These are phyloP conservation scores for Amphiprion clarkii DNA, from an alignment of 2,797 vertebrate genomes.

Conservation along the genomic window DNA sequence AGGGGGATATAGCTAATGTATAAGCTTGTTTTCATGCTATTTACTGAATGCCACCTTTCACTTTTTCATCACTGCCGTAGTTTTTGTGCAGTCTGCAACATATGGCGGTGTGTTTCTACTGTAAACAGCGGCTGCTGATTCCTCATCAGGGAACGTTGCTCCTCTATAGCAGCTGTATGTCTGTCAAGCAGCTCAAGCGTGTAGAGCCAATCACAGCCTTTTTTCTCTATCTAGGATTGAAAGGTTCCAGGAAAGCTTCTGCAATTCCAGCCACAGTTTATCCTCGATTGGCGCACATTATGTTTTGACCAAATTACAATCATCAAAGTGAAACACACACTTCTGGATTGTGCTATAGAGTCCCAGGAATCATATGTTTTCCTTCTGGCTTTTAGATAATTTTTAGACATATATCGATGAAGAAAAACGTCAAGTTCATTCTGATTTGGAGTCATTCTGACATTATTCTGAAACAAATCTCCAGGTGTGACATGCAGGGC, in stretches of 20 bases:
- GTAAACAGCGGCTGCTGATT: slow-evolving; percentile 55
- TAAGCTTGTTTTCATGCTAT: slow-evolving; percentile 29
- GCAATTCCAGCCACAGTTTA: slow-evolving; percentile 18
- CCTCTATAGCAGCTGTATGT: slow-evolving; percentile 46
- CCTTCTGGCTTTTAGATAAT: slow-evolving; percentile 5
- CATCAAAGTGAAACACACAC: slow-evolving; percentile 19
- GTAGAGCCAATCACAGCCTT: slow-evolving; percentile 41
- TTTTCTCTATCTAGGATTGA: slow-evolving; percentile 46
- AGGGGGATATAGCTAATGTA: slow-evolving; percentile 51
- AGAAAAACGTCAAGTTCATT: neutral
- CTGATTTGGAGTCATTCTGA: neutral
- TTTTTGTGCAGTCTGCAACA: slow-evolving; percentile 50
- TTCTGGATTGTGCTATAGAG: neutral
- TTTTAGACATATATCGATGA: slow-evolving; percentile 9
- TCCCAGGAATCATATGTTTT: neutral
- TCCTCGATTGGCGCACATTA: neutral
- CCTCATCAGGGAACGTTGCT: slow-evolving; percentile 35
- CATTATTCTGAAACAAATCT: slow-evolving; percentile 4
- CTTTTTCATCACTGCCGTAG: slow-evolving; percentile 25
- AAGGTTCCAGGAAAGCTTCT: slow-evolving; percentile 37
- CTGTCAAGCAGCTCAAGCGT: slow-evolving; percentile 46
- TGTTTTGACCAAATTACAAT: slow-evolving; percentile 18
- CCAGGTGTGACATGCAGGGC: neutral
- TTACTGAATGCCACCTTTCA: slow-evolving; percentile 39
- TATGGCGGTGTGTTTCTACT: slow-evolving; percentile 47